Evolutionary conservation across 1,140 invertebrate species (phyloP), one percentile per base, ranked within the genome.

Genomic region (Venustaconcha ellipsiformis): DNA sequence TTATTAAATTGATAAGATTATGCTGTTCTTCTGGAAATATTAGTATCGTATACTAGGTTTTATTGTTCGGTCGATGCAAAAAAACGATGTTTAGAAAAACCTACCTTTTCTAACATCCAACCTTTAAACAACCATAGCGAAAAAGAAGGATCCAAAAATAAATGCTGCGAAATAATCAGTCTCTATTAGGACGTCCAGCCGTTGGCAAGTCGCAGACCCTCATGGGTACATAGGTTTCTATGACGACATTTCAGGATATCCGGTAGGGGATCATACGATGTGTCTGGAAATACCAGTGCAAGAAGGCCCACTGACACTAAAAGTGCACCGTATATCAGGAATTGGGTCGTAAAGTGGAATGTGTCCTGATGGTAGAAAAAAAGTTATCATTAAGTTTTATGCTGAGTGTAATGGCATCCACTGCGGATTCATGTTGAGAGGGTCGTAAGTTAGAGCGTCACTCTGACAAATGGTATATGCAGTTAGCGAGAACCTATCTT

Each of bases 231-330:
- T 59, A 83, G 67, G 57, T 81, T 82, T 60, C 83, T 82, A 78
- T 86, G 84, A 18, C 80, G 81, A 77, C 83, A 84, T 14, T 75
- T 81, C 26, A 84, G 79, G 56, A 86, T 80, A 74, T 84, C 83
- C n/a, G 80, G 83, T 57, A 86, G 64, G 14, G 82, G 81, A 12
- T 68, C 62, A 15, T 67, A 56, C 4, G 79, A 70, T 0, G 83
- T 84, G 67, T 83, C 83, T n/a, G 83, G 82, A 23, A 81, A 80
- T 3, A 79, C 55, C 1, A 86, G 78, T 15, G 78, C 81, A 13
- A 74, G 74, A 30, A 83, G 23, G 15, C 81, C 84, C 5, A 86
- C 71, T 20, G 79, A 73, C 37, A 76, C 69, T 74, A 86, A 84
- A 76, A 86, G 78, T 13, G 58, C 78, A 14, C 80, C 81, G 30